Percentiles rank a stretch among this genome's conserved stretches.
phyloP scores from a whole-genome alignment of 2,113 vertebrate genomes.

The Nycticryphes semicollaris region DNA sequence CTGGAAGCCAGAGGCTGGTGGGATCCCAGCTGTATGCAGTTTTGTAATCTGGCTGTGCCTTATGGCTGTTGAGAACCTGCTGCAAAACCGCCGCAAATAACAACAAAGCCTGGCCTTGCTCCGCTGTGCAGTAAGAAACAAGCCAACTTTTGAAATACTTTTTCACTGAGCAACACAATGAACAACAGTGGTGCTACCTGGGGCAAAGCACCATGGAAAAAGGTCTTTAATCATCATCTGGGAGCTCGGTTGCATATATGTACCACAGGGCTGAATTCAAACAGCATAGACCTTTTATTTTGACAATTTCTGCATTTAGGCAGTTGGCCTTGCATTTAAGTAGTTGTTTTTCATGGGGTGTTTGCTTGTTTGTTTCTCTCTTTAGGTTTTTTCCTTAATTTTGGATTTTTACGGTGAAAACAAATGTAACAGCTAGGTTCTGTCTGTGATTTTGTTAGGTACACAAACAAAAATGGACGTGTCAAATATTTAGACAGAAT shows the following conservation, averaged over 20 bases:
- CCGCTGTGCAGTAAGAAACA: neutral
- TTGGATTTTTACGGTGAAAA: neutral
- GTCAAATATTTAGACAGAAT: neutral
- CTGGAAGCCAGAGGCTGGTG: neutral
- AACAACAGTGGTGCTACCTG: neutral
- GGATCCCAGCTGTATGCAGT: neutral
- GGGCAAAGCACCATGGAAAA: neutral
- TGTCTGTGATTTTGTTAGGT: neutral
- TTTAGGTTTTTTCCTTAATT: neutral
- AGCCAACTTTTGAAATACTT: neutral
- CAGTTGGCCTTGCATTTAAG: neutral
- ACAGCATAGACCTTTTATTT: neutral
- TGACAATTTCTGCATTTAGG: neutral
- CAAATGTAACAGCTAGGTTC: neutral
- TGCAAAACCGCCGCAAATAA: neutral
- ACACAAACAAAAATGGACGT: neutral
- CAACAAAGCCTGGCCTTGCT: neutral
- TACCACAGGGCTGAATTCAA: neutral
- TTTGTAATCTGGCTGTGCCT: neutral
- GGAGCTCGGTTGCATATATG: neutral
- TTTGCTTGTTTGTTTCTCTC: neutral
- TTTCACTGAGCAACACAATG: neutral
- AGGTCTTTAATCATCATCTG: neutral
- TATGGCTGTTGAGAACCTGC: neutral
- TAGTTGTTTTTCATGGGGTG: neutral